A percentile compares a stretch with the other conserved stretches of the same genome.
Conservation (phyloP, 2,797 vertebrate genomes). For the Periophthalmus magnuspinnatus region DNA sequence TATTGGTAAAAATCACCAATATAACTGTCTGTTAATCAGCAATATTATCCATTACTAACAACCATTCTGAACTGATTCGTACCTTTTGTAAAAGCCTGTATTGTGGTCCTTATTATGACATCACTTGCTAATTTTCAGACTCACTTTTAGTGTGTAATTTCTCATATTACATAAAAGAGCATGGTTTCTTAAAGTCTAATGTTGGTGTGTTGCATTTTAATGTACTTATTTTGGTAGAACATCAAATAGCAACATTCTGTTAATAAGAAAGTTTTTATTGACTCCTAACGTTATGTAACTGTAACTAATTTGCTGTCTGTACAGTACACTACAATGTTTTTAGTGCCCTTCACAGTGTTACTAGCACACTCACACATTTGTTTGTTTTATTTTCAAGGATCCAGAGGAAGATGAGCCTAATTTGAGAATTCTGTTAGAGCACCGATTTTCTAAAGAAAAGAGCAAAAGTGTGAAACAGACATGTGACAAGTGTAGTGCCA, state of each 20-base stretch:
- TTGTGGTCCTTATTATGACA: neutral
- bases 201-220: neutral
- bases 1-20: neutral
- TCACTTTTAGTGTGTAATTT: neutral
- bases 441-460: constrained; percentile 97
- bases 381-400: constrained; percentile 76
- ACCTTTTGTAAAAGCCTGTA: neutral
- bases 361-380: neutral
- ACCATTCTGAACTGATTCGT: too few relatives aligned
- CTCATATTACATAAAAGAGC: neutral
- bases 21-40: neutral
- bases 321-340: neutral
- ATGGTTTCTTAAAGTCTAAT: neutral
- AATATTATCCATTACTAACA: too few relatives aligned
- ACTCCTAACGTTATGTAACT: neutral
- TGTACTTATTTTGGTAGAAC: neutral
- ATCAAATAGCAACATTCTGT: neutral
- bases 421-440: constrained; percentile 87
- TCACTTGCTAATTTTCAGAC: neutral
- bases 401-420: constrained; percentile 94
- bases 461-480: constrained; percentile 97
- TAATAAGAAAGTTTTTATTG: neutral
- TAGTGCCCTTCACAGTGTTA: neutral
- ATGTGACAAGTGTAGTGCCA: constrained; percentile 93
- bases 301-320: neutral